These are phyloP conservation scores for Xestia rhomboidea DNA, from an alignment of 2,888 invertebrate species.

Conservation along the genomic window DNA sequence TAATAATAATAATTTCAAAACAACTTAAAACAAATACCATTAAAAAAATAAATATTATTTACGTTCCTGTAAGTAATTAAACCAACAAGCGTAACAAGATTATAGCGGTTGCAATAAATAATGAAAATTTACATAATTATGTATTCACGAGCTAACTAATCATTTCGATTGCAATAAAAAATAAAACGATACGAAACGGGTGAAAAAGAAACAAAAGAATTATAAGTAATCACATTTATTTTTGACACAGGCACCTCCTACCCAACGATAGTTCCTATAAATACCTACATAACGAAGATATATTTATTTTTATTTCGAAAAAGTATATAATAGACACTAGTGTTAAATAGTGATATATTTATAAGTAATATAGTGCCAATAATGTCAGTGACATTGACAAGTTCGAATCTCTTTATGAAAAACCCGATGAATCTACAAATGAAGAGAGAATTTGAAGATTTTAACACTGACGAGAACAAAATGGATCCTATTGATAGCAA, in stretches of 20 bases:
- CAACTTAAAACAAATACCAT: not conserved
- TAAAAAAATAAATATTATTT: not conserved
- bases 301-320: constrained; percentile 87
- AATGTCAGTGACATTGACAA: constrained; percentile 87
- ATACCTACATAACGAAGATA: constrained; percentile 89
- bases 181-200: constrained; percentile 67
- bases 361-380: constrained; percentile 80
- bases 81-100: constrained; percentile 22
- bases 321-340: constrained; percentile 81
- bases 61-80: not conserved
- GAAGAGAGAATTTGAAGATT: constrained; percentile 87
- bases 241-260: constrained; percentile 87
- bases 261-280: constrained; percentile 91
- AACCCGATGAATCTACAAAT: constrained; percentile 85
- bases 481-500: constrained; percentile 82
- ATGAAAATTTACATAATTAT: not conserved
- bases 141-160: constrained; percentile 2
- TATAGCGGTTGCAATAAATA: not conserved
- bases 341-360: constrained; percentile 77
- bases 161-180: not conserved
- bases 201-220: constrained; percentile 64
- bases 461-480: constrained; percentile 80
- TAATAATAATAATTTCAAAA: not conserved
- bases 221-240: constrained; percentile 57
- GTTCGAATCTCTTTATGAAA: constrained; percentile 84